Base-by-base conservation (phyloP, 2,888 invertebrate genomes). In the Lypha dubia region DNA sequence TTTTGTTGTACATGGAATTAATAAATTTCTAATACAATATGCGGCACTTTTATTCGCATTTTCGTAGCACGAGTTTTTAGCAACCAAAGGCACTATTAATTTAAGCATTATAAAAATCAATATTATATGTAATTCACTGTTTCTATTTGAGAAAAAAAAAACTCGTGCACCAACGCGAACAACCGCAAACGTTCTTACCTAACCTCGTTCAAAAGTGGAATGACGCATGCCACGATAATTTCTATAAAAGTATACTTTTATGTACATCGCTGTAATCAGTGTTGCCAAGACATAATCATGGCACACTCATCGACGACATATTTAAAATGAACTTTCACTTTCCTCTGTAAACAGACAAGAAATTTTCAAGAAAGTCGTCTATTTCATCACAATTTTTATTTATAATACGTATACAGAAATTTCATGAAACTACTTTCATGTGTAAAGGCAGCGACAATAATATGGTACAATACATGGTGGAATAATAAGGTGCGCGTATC, bases 121-220 rank as follows among this genome's bases (percentile, higher is more conserved):
- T 44, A 24, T 15, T 28, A 46, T 2, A 1, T 68, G 51, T 51
- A 20, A n/a, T n/a, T 35, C 32, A 67, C 41, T 22, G 8, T 20
- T 15, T 8, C 17, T 51, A 0, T 68, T n/a, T 24, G 20, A n/a
- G 4, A 20, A 13, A 53, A 44, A 76, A 63, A 84, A 88, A 87
- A 88, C 89, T 88, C 88, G 88, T 88, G 89, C 88, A 86, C 63
- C 68, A 44, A 67, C 60, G 80, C 77, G 32, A 53, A 87, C 73
- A 87, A 87, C 88, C 87, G 87, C 88, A 86, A 41, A 82, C 85
- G 89, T 90, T 90, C 92, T 91, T 91, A 91, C 91, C 91, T 91
- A 91, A 91, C 91, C 90, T 91, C 90, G 90, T 90, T 91, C 90
- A 90, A 91, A 91, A 87, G 88, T 88, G 88, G 88, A 89, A 89